Base-by-base conservation (phyloP, 2,797 vertebrate genomes). In the Vultur gryphus region DNA sequence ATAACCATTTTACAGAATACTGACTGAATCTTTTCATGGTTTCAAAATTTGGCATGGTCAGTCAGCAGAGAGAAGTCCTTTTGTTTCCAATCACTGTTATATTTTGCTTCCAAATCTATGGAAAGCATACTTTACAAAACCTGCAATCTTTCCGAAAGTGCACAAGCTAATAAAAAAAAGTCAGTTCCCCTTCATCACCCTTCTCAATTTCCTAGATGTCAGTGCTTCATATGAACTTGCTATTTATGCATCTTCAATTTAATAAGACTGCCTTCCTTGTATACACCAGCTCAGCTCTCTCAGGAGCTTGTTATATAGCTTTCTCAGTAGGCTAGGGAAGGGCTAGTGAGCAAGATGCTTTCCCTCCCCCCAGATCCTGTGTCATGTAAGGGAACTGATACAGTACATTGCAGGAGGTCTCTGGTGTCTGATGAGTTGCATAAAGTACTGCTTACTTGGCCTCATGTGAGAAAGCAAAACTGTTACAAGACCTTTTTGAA, bases 331-430 rank as follows among this genome's bases (percentile, higher is more conserved):
- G 29, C 29, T 18, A 11, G 35, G 31, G 58, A 75, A 33, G 46
- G 51, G 48, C n/a, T 49, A 23, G 12, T 19, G 43, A 58, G 35
- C 18, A 18, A 48, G 35, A 7, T 10, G 1, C 15, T 48, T 77
- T 75, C 16, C 41, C 29, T 51, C 8, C 10, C 17, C 9, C 2
- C 12, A 35, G 1, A 75, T 75, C 37, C 54, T 9, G 14, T 15
- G n/a, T 17, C 52, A 4, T 5, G 0, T 16, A 11, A 72, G 75
- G 57, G 33, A 81, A 4, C 33, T 29, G 24, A 7, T 4, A 0
- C 17, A 12, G 48, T 10, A 39, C 2, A 0, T 48, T 43, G 31
- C 65, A 72, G 71, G 62, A 37, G 65, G 41, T n/a, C 29, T 93
- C 83, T 49, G 37, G n/a, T 90, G 72, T 54, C 69, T 3, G 1